A percentile compares a stretch with the other conserved stretches of the same genome.
Conservation (phyloP, 2,113 vertebrate genomes). For the Platanista minor region DNA sequence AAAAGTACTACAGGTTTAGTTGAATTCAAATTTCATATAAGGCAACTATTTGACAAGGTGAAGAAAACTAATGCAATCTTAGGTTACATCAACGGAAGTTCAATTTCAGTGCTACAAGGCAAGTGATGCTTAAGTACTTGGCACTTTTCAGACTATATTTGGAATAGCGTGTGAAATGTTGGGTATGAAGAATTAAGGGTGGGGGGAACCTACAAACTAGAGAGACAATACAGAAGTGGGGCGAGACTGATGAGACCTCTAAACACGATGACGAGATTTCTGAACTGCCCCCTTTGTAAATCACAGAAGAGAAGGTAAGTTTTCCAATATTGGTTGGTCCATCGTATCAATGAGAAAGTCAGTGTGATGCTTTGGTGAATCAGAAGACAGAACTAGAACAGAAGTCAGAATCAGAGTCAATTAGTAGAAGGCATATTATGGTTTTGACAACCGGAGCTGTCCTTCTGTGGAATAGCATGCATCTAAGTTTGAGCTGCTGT, state of each 20-base stretch:
- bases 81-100: not conserved
- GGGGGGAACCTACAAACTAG: not conserved
- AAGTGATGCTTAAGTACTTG: not conserved
- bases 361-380: not conserved
- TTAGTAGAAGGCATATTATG: not conserved
- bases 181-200: not conserved
- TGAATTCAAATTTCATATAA: not conserved
- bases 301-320: not conserved
- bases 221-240: not conserved
- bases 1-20: not conserved
- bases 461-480: fast-evolving
- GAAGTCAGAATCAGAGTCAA: not conserved
- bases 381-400: not conserved
- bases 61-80: not conserved
- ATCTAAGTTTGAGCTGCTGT: not conserved
- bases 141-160: not conserved
- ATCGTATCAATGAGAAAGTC: fast-evolving
- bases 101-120: not conserved
- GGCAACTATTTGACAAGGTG: not conserved
- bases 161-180: not conserved
- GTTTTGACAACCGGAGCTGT: not conserved
- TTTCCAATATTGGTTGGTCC: not conserved
- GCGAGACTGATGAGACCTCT: not conserved
- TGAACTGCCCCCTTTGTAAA: not conserved
- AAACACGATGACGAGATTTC: fast-evolving